Conservation (phyloP, 2,113 vertebrate genomes). For the cat (Felis catus) region DNA sequence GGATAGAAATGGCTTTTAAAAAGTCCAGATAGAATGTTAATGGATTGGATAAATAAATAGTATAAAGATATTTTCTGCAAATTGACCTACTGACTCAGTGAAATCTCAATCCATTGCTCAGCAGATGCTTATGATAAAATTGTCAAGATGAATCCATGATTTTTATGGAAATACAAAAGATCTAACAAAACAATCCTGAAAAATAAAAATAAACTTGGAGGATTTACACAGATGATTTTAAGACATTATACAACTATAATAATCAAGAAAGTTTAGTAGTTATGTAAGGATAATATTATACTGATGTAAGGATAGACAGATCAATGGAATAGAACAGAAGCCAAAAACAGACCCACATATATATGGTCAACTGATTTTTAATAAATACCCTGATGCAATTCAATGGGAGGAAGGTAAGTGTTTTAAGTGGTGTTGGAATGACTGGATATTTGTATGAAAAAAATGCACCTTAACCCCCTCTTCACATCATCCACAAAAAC, state of each 20-base stretch:
- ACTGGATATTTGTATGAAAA: not conserved
- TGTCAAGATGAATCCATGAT: not conserved
- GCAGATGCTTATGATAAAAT: not conserved
- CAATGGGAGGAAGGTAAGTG: not conserved
- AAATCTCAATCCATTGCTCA: not conserved
- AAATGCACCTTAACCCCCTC: not conserved
- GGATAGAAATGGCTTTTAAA: not conserved
- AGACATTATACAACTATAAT: not conserved
- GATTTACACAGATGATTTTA: not conserved
- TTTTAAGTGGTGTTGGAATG: not conserved
- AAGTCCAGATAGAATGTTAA: not conserved
- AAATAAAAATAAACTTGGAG: not conserved
- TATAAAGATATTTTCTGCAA: not conserved
- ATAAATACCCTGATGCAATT: not conserved
- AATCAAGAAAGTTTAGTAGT: not conserved
- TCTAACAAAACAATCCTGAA: not conserved
- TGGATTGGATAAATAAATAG: not conserved
- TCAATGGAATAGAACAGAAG: not conserved
- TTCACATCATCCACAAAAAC: not conserved
- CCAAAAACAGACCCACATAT: not conserved
- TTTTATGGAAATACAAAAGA: not conserved
- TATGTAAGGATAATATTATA: not conserved
- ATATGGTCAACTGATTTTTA: slow-evolving; percentile 2
- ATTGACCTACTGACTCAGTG: not conserved
- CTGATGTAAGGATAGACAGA: not conserved